Evolutionary conservation across 2,888 invertebrate species (phyloP).

Genomic region (Cryptus armator): DNA sequence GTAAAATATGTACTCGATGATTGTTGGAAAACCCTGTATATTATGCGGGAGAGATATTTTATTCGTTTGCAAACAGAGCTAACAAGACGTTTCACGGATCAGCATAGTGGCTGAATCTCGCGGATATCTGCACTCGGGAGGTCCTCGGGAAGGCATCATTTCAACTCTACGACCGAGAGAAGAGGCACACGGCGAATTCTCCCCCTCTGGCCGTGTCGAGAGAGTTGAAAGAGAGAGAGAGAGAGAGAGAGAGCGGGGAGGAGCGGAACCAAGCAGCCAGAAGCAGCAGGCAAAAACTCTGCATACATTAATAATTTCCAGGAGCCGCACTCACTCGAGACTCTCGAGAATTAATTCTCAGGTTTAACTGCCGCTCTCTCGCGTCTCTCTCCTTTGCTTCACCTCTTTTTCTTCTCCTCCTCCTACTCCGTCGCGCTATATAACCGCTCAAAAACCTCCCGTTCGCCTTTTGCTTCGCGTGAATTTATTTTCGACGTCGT

Average conservation of each 20-base stretch:
- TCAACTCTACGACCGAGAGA: constrained; percentile 69
- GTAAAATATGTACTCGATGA: not conserved
- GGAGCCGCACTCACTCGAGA: constrained; percentile 72
- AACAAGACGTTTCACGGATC: constrained; percentile 84
- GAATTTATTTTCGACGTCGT: constrained; percentile 59
- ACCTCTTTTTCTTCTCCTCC: constrained; percentile 8
- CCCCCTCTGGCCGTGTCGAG: constrained; percentile 40
- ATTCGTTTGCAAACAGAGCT: constrained; percentile 77
- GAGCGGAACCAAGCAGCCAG: constrained; percentile 64
- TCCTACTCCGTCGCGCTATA: constrained; percentile 15
- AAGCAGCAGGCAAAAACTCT: constrained; percentile 79
- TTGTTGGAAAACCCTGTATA: not conserved
- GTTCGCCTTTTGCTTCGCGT: constrained; percentile 45
- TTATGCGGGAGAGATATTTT: constrained; percentile 62
- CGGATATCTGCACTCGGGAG: constrained; percentile 79
- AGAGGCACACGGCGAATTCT: constrained; percentile 46
- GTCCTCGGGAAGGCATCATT: constrained; percentile 75
- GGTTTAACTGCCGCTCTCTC: constrained; percentile 66
- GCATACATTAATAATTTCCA: constrained; percentile 82
- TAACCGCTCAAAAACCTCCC: not conserved
- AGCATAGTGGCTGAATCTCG: constrained; percentile 74
- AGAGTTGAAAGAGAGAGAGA: constrained; percentile 1
- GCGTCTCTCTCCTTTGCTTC: constrained; percentile 6
- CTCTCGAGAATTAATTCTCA: constrained; percentile 73
- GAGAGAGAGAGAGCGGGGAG: constrained; percentile 62